Evolutionary conservation across 2,888 invertebrate genomes (phyloP).

Genomic region (Helobdella robusta): DNA sequence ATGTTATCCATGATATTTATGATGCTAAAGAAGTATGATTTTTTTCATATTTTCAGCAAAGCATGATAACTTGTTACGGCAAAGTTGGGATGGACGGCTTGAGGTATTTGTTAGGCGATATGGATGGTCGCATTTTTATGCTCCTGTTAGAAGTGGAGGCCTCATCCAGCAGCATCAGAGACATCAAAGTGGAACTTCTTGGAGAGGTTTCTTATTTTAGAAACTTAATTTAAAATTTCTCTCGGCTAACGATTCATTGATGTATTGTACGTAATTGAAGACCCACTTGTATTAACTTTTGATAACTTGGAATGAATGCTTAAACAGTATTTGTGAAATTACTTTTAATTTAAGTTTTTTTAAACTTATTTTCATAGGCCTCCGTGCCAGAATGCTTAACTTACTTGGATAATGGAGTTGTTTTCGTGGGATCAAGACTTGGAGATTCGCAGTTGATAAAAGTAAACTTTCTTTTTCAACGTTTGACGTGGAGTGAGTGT

Average conservation of each 20-base stretch:
- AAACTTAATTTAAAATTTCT: background rate
- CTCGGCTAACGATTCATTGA: background rate
- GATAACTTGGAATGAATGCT: background rate
- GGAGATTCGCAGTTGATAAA: slow-evolving; percentile 88
- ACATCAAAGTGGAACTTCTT: slow-evolving; percentile 81
- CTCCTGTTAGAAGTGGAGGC: slow-evolving; percentile 75
- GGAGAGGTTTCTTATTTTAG: slow-evolving; percentile 59
- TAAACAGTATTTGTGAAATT: background rate
- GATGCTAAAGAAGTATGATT: background rate
- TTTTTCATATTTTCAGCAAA: slow-evolving; percentile 58
- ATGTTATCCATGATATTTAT: background rate
- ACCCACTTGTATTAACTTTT: background rate
- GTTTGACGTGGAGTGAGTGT: too few relatives aligned
- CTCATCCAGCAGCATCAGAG: slow-evolving; percentile 69
- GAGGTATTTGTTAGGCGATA: slow-evolving; percentile 78
- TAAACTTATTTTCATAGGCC: slow-evolving; percentile 48
- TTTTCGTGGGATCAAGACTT: slow-evolving; percentile 81
- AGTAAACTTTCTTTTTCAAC: too few relatives aligned
- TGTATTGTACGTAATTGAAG: background rate
- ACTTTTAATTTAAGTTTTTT: too few relatives aligned
- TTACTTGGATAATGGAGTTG: slow-evolving; percentile 93
- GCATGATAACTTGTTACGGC: slow-evolving; percentile 86
- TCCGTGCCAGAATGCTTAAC: slow-evolving; percentile 89
- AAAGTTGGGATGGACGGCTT: slow-evolving; percentile 81
- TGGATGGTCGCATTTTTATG: slow-evolving; percentile 90